A percentile compares a stretch with the other conserved stretches of the same genome.
Evolutionary conservation across 2,113 vertebrate species (phyloP).

Genomic region (Chauna torquata): DNA sequence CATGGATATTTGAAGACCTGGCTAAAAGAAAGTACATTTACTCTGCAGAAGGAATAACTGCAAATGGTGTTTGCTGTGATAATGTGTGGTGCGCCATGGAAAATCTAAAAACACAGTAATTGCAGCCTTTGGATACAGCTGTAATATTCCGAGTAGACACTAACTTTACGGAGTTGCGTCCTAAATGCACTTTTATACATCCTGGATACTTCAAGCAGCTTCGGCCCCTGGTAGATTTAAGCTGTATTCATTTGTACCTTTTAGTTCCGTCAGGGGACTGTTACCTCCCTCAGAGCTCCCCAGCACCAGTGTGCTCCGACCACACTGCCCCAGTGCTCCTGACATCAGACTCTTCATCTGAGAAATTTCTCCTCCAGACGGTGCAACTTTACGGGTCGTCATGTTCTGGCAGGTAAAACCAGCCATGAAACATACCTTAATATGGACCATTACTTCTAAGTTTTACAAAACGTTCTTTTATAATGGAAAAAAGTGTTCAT

Average conservation of each 20-base stretch:
- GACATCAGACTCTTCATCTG: not conserved
- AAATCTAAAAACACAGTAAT: not conserved
- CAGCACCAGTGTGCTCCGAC: not conserved
- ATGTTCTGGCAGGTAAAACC: not conserved
- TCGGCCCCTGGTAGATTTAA: not conserved
- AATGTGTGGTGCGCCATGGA: not conserved
- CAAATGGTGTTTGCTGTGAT: not conserved
- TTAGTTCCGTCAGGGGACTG: not conserved
- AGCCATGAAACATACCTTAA: not conserved
- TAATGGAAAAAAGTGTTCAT: not conserved
- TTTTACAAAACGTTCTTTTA: not conserved
- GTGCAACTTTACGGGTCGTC: not conserved
- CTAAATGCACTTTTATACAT: not conserved
- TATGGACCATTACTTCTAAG: no score
- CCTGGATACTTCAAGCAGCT: not conserved
- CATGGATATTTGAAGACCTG: accelerated
- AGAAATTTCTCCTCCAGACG: not conserved
- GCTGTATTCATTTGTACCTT: not conserved
- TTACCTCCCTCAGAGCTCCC: not conserved
- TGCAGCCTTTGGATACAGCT: not conserved
- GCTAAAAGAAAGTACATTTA: no score
- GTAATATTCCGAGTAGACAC: not conserved
- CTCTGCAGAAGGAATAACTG: not conserved
- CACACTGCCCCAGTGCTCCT: not conserved
- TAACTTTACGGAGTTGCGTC: not conserved